Conservation (phyloP, 2,888 invertebrate species). For the Eupithecia exiguata region DNA sequence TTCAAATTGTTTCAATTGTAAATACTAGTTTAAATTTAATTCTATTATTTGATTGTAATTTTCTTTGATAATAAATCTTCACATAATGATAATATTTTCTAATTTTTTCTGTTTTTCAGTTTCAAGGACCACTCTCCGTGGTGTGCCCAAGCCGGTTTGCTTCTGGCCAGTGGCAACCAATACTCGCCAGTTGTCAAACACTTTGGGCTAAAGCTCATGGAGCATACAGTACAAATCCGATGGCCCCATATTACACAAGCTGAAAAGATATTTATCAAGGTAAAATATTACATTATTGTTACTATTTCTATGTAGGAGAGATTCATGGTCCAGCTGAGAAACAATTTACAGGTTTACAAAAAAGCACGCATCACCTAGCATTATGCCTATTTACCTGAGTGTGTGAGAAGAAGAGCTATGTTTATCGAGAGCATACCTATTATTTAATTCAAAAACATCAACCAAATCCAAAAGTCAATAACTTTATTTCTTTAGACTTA, state of each 20-base stretch:
- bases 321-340: neutral
- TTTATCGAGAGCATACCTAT: neutral
- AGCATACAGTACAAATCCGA: slow-evolving; percentile 95
- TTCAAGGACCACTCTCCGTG: slow-evolving; percentile 94
- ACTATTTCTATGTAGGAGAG: neutral
- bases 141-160: slow-evolving; percentile 94
- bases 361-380: neutral
- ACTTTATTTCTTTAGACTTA: too few relatives aligned
- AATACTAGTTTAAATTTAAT: too few relatives aligned
- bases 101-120: slow-evolving; percentile 61
- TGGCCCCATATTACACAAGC: slow-evolving; percentile 95
- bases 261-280: slow-evolving; percentile 95
- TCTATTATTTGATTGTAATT: too few relatives aligned
- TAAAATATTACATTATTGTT: slow-evolving; percentile 47
- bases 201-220: slow-evolving; percentile 96
- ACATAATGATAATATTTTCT: too few relatives aligned
- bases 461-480: neutral
- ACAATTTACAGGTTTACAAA: neutral
- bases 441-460: neutral
- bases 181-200: slow-evolving; percentile 92
- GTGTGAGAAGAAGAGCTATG: neutral
- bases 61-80: too few relatives aligned
- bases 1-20: too few relatives aligned
- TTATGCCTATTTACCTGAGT: neutral
- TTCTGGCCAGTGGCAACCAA: slow-evolving; percentile 89